phyloP scores from a whole-genome alignment of 2,888 invertebrate species.

The Ametastegia equiseti region DNA sequence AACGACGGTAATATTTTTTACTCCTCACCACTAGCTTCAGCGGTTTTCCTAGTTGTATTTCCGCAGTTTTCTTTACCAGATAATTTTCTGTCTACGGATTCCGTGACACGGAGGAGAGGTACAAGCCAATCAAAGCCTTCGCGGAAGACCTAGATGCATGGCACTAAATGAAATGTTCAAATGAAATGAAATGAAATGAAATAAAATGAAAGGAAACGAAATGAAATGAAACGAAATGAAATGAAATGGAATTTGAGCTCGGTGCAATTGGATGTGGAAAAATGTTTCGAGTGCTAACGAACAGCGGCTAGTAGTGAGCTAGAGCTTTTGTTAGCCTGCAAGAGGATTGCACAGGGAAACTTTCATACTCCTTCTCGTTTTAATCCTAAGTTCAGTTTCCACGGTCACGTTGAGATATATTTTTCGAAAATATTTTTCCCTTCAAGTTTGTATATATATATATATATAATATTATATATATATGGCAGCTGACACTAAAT shows the following conservation, averaged over 20 bases:
- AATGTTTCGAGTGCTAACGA: slow-evolving; percentile 42
- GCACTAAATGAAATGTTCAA: slow-evolving; percentile 39
- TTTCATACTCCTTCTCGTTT: neutral
- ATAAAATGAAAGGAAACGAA: neutral
- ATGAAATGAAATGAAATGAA: slow-evolving; percentile 38
- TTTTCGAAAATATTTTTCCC: slow-evolving; percentile 15
- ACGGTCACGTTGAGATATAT: neutral
- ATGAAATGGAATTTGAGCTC: slow-evolving; percentile 36
- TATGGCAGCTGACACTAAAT: neutral
- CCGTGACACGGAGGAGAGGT: slow-evolving; percentile 3
- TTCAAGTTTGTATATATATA: too few species aligned
- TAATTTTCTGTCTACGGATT: slow-evolving; percentile 27
- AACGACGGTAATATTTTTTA: neutral
- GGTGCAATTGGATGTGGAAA: slow-evolving; percentile 33
- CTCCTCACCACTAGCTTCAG: neutral
- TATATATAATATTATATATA: too few species aligned
- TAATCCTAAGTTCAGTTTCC: neutral
- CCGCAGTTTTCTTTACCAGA: neutral
- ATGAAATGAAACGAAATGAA: slow-evolving; percentile 31
- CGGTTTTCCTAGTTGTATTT: slow-evolving; percentile 13
- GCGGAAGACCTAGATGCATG: slow-evolving; percentile 36
- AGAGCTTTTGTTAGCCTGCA: neutral
- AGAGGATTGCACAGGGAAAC: slow-evolving; percentile 1
- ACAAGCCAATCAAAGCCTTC: slow-evolving; percentile 38
- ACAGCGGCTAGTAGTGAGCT: slow-evolving; percentile 21